Evolutionary conservation across 2,888 invertebrate genomes (phyloP).

Genomic region (Acrobasis consociella): DNA sequence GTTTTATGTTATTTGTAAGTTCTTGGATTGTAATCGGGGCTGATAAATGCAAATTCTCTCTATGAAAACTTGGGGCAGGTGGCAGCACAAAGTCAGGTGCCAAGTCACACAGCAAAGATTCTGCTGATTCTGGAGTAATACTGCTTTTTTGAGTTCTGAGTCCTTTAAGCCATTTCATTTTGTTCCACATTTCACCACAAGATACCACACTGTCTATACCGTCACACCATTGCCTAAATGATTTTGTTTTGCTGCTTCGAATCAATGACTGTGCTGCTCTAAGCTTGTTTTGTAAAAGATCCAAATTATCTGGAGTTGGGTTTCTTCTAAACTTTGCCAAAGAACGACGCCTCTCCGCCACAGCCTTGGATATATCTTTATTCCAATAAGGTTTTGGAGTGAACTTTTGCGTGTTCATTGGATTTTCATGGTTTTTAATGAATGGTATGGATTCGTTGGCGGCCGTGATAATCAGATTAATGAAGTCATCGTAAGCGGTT

Average conservation of each 20-base stretch:
- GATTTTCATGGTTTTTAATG: slow-evolving; percentile 29
- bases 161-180: slow-evolving; percentile 34
- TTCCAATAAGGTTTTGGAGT: slow-evolving; percentile 38
- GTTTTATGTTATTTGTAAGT: slow-evolving; percentile 25
- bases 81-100: slow-evolving; percentile 15
- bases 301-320: slow-evolving; percentile 33
- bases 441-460: slow-evolving; percentile 32
- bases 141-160: slow-evolving; percentile 1
- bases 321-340: slow-evolving; percentile 34
- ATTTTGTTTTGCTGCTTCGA: slow-evolving; percentile 21
- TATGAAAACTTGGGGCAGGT: slow-evolving; percentile 14
- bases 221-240: slow-evolving; percentile 27
- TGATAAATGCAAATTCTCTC: slow-evolving; percentile 21
- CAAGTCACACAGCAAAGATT: too few relatives aligned
- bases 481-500: slow-evolving; percentile 27
- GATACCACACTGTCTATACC: slow-evolving; percentile 19
- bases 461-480: slow-evolving; percentile 16
- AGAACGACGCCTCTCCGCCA: slow-evolving; percentile 34
- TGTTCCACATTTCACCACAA: slow-evolving; percentile 29
- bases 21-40: slow-evolving; percentile 23
- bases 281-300: slow-evolving; percentile 26
- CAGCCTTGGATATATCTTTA: slow-evolving; percentile 30
- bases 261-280: slow-evolving; percentile 24
- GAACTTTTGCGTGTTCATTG: slow-evolving; percentile 27
- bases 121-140: slow-evolving; percentile 25